These are phyloP conservation scores for Anas platyrhynchos DNA, from an alignment of 2,113 vertebrate genomes.

Conservation along the genomic window DNA sequence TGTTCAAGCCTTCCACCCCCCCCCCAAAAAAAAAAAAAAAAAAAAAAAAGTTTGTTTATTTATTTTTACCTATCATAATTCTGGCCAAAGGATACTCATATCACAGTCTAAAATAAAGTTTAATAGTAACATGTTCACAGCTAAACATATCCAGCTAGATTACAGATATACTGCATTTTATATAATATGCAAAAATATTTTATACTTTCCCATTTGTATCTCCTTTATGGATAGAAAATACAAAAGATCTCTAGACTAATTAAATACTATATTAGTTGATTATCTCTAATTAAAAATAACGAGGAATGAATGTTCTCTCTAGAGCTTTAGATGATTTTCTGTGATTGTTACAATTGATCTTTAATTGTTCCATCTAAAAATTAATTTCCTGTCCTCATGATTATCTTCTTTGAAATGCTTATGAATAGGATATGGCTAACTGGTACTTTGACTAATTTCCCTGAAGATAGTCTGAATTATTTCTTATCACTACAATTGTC, in stretches of 20 bases:
- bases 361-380: conserved; percentile 43
- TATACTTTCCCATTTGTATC: background rate
- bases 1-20: background rate
- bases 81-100: background rate
- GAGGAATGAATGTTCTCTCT: background rate
- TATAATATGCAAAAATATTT: background rate
- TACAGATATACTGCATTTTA: background rate
- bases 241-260: background rate
- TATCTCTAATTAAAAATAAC: conserved; percentile 34
- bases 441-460: conserved; percentile 26
- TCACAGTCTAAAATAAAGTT: background rate
- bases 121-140: background rate
- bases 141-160: background rate
- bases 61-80: background rate
- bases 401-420: conserved; percentile 6
- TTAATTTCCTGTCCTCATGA: conserved; percentile 23
- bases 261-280: background rate
- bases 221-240: background rate
- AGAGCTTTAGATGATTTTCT: background rate
- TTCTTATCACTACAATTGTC: background rate
- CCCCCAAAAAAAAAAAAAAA: no score
- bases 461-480: background rate
- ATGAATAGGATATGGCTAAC: background rate
- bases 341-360: conserved; percentile 20
- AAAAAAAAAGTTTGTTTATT: background rate